These are phyloP conservation scores for Microtus ochrogaster DNA, from an alignment of 2,113 vertebrate genomes.

Conservation along the genomic window DNA sequence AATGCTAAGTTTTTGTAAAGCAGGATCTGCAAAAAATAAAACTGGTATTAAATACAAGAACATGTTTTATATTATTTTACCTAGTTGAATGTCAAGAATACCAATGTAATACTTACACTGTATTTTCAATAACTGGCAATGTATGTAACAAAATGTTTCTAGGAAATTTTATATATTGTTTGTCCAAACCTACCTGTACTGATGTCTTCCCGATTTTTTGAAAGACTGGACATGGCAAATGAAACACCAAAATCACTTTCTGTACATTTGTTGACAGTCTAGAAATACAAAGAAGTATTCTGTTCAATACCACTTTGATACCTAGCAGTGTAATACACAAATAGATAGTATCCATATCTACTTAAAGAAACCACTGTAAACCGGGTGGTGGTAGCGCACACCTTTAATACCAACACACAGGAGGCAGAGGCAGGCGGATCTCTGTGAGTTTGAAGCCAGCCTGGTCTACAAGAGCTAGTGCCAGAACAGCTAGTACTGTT, in stretches of 20 bases:
- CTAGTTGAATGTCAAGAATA: conserved; percentile 39
- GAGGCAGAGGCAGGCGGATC: too few relatives aligned
- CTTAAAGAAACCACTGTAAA: background rate
- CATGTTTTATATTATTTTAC: conserved; percentile 41
- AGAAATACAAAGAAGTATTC: conserved; percentile 58
- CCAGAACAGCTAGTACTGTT: too few relatives aligned
- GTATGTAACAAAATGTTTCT: conserved; percentile 20
- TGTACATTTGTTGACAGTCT: conserved; percentile 83
- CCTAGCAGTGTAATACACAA: background rate
- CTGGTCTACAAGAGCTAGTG: too few relatives aligned
- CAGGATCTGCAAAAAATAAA: conserved; percentile 83
- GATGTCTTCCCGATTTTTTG: conserved; percentile 71
- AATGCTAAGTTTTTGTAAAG: conserved; percentile 84
- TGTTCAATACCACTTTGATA: background rate
- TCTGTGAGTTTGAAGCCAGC: too few relatives aligned
- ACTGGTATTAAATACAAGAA: conserved; percentile 63
- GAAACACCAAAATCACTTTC: conserved; percentile 83
- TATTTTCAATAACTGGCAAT: conserved; percentile 46
- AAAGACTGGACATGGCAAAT: conserved; percentile 70
- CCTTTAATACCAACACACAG: too few relatives aligned
- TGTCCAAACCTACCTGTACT: conserved; percentile 80
- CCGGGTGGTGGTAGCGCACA: too few relatives aligned
- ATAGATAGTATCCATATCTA: background rate
- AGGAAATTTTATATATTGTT: background rate
- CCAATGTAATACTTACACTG: background rate